Base-by-base conservation (phyloP, 2,113 vertebrate genomes). In the Mohoua ochrocephala region DNA sequence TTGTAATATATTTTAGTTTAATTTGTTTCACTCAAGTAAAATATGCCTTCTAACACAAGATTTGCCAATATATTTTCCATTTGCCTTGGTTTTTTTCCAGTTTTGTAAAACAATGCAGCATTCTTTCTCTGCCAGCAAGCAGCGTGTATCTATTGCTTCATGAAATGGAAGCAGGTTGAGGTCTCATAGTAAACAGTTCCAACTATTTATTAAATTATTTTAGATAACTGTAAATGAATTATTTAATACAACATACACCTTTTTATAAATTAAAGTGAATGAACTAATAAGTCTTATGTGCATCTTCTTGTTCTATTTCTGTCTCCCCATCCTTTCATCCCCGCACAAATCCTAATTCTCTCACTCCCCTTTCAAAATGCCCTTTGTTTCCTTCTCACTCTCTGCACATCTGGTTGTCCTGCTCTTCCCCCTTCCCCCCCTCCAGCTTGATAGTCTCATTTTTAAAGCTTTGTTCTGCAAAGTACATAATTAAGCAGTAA, bases 401-500 rank as follows among this genome's bases (percentile, higher is more conserved):
- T 84, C 53, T 57, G 45, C 88, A 92, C 96, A 96, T 95, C 96
- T 97, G 94, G 88, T 81, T 93, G 85, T 93, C 88, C 68, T 83
- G 31, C 42, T 91, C 57, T 91, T 52, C 56, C 16, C n/a, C 37
- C 64, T 70, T 39, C 57, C 81, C 77, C 77, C 42, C 53, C 54
- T 93, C 63, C 63, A 80, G 41, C 75, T 54, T 70, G 89, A 94
- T 90, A 83, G 89, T 96, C 84, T 96, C 81, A 93, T 94, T 95
- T 96, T 91, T 94, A 95, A 85, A 76, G 91, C 94, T 97, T 87
- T 90, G 59, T 97, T 93, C 91, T 6, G 3, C 91, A 89, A 95
- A 97, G 74, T 93, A 85, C 87, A 31, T 96, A 96, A 96, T 97
- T 93, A 97, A 95, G 84, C 82, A 83, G 74, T 93, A 91, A 91